Evolutionary conservation across 2,888 invertebrate species (phyloP).

Genomic region (Zhuqinia jingwanae): DNA sequence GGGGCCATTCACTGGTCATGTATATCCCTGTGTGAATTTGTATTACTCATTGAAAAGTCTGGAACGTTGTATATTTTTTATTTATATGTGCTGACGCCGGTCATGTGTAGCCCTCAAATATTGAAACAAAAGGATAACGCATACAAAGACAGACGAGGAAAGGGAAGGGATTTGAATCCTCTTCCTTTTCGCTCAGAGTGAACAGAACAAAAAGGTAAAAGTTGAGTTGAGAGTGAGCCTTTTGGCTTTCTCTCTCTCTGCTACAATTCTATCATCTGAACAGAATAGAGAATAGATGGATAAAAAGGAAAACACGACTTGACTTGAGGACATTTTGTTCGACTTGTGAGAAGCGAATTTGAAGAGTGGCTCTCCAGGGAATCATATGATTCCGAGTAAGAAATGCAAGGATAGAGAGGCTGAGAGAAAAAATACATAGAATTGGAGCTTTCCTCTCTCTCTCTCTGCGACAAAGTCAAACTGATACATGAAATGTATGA

Average conservation of each 20-base stretch:
- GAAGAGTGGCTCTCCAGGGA: constrained; percentile 30
- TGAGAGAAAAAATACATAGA: not conserved
- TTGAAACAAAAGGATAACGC: not conserved
- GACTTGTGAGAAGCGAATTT: not conserved
- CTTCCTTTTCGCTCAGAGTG: not conserved
- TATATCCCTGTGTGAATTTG: no score
- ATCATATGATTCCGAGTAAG: not conserved
- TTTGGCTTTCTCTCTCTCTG: not conserved
- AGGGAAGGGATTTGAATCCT: not conserved
- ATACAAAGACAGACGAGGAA: not conserved
- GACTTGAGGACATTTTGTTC: constrained; percentile 19
- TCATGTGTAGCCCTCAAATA: not conserved
- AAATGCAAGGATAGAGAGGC: no score
- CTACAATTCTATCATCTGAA: not conserved
- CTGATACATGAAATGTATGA: no score
- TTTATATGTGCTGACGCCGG: not conserved
- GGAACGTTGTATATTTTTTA: no score
- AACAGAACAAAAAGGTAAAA: not conserved
- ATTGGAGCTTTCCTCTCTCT: no score
- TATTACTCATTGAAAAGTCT: no score
- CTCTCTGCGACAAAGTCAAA: no score
- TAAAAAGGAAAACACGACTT: constrained; percentile 32
- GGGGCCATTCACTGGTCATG: not conserved
- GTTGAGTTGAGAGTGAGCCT: not conserved
- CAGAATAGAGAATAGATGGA: not conserved